Evolutionary conservation across 2,888 invertebrate genomes (phyloP).

Genomic region (Anaspis maculata): DNA sequence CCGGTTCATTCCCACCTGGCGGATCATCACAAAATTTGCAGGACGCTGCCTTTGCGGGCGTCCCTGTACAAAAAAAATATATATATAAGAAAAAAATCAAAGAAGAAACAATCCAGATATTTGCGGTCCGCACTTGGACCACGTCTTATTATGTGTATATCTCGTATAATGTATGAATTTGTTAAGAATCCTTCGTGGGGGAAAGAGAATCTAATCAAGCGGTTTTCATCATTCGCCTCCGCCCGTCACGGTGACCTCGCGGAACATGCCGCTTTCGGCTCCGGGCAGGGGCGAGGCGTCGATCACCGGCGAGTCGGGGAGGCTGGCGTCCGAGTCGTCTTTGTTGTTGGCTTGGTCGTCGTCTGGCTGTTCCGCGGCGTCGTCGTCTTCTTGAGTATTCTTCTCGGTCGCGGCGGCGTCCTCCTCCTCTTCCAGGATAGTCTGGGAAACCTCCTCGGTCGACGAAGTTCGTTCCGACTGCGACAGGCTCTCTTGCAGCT

Average conservation of each 20-base stretch:
- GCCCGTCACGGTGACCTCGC: slow-evolving; percentile 48
- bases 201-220: slow-evolving; percentile 1
- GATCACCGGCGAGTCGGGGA: slow-evolving; percentile 40
- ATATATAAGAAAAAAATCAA: too few relatives aligned
- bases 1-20: too few relatives aligned
- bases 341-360: slow-evolving; percentile 12
- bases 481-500: slow-evolving; percentile 24
- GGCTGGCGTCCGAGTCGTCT: slow-evolving; percentile 33
- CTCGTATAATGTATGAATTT: too few relatives aligned
- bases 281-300: slow-evolving; percentile 39
- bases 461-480: slow-evolving; percentile 23
- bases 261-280: slow-evolving; percentile 41
- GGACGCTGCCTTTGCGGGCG: too few relatives aligned
- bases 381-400: slow-evolving; percentile 24
- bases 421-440: slow-evolving; percentile 37
- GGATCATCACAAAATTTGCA: too few relatives aligned
- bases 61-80: too few relatives aligned
- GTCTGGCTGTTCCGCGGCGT: slow-evolving; percentile 14
- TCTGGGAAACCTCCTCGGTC: slow-evolving; percentile 36
- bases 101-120: slow-evolving; percentile 17
- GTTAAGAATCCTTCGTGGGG: too few relatives aligned
- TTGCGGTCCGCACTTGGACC: slow-evolving; percentile 1
- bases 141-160: too few relatives aligned
- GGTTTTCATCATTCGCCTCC: slow-evolving; percentile 31
- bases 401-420: slow-evolving; percentile 27